Conservation (phyloP, 1,140 invertebrate species). For the Cydia splendana region DNA sequence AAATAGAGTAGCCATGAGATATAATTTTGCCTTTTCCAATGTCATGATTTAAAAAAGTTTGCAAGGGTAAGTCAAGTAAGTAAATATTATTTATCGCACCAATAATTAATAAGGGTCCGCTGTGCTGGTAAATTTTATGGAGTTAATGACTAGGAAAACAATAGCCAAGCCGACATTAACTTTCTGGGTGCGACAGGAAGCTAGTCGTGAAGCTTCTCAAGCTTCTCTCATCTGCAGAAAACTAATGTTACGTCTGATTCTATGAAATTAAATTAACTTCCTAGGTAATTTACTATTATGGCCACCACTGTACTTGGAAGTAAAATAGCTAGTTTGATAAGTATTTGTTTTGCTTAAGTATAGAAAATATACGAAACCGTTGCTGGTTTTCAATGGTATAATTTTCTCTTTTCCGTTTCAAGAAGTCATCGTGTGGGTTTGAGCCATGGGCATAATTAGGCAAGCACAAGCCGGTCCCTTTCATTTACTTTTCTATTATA, state of each 20-base stretch:
- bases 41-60: neutral
- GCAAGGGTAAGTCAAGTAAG: no score
- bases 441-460: no score
- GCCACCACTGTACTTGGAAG: neutral
- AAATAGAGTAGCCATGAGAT: no score
- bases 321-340: neutral
- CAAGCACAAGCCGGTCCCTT: neutral
- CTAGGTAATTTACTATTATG: constrained; percentile 6
- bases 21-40: neutral
- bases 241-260: neutral
- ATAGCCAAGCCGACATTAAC: constrained; percentile 2
- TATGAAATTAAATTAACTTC: constrained; percentile 14
- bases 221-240: constrained; percentile 5
- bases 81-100: no score
- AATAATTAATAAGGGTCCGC: no score
- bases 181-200: constrained; percentile 2
- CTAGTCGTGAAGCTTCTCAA: constrained; percentile 2
- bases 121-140: neutral
- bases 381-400: neutral
- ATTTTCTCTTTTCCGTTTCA: neutral
- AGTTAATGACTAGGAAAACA: neutral
- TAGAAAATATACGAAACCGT: neutral
- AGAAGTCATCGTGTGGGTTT: neutral
- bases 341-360: neutral
- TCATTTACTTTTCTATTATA: constrained; percentile 21